phyloP scores from a whole-genome alignment of 2,797 vertebrate species.

The Scolopax bukidnonensis region DNA sequence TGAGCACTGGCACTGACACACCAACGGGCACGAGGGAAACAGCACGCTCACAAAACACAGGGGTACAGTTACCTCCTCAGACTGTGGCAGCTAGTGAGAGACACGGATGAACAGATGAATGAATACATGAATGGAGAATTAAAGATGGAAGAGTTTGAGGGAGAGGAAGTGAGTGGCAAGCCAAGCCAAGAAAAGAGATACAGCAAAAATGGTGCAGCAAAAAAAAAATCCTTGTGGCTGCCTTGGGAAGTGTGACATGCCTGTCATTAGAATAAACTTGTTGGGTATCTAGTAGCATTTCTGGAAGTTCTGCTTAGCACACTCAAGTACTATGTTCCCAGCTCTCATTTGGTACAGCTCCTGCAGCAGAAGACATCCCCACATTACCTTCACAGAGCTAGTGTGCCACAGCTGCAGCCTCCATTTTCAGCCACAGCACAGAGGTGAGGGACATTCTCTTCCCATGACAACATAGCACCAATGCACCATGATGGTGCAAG shows the following conservation, averaged over 20 bases:
- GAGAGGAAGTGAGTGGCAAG: background rate
- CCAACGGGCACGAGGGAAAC: background rate
- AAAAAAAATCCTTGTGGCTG: background rate
- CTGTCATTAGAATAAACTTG: background rate
- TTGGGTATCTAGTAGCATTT: background rate
- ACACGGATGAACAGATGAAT: constrained; percentile 54
- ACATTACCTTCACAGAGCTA: background rate
- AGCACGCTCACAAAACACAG: constrained; percentile 23
- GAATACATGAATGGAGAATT: constrained; percentile 6
- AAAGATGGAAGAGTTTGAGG: background rate
- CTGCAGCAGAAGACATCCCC: background rate
- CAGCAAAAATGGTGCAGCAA: background rate
- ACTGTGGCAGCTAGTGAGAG: constrained; percentile 78
- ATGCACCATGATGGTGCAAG: background rate
- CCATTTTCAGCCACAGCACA: background rate
- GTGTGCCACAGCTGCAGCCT: background rate
- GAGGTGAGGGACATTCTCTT: background rate
- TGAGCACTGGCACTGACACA: constrained; percentile 7
- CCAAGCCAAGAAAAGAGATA: background rate
- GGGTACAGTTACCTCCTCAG: constrained; percentile 81
- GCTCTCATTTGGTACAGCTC: background rate
- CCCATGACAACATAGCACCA: background rate
- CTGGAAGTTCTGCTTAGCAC: background rate
- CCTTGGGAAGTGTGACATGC: background rate
- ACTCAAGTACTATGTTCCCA: background rate